Base-by-base conservation (phyloP, 2,113 vertebrate species). In the Erythrolamprus reginae region DNA sequence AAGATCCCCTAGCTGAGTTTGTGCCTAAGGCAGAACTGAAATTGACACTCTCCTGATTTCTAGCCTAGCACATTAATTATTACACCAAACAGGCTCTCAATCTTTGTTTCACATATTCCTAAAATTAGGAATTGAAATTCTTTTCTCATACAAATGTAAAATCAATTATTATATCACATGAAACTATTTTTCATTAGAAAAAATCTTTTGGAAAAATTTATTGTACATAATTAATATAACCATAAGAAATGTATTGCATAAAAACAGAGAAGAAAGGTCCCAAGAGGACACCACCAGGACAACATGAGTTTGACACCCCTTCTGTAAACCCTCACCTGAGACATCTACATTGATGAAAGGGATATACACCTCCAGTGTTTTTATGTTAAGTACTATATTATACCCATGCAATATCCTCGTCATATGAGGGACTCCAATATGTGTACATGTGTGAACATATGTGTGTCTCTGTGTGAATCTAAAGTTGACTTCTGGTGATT, bases 131-230 rank as follows among this genome's bases (percentile, higher is more conserved):
- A 26, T 53, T 83, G 13, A 28, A 15, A 55, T 83, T 19, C 15
- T 53, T 52, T 82, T 15, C 65, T 23, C 2, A 15, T 53, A 24
- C 15, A 82, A 53, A 17, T 42, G 12, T 82, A 23, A 50, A 82
- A 38, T 58, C 2, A 33, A 24, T 1, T 28, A 17, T 89, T 8
- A n/a, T 70, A 89, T 38, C 23, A 55, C 95, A 88, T 89, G 3
- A 12, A 58, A 33, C n/a, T 89, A 33, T 70, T 94, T 84, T 58
- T n/a, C 93, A 87, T 48, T 90, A 93, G 61, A 90, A 93, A 95
- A 95, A 56, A 88, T 93, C 89, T 48, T 17, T 92, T 89, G 91
- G 21, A 38, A 85, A 52, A 89, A 9, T 87, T 93, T 84, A 70
- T 58, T 93, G 94, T 94, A 77, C 15, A 56, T 26, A 83, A n/a